A percentile compares a stretch with the other conserved stretches of the same genome.
Evolutionary conservation across 2,113 vertebrate species (phyloP).

Genomic region (Pandion haliaetus): DNA sequence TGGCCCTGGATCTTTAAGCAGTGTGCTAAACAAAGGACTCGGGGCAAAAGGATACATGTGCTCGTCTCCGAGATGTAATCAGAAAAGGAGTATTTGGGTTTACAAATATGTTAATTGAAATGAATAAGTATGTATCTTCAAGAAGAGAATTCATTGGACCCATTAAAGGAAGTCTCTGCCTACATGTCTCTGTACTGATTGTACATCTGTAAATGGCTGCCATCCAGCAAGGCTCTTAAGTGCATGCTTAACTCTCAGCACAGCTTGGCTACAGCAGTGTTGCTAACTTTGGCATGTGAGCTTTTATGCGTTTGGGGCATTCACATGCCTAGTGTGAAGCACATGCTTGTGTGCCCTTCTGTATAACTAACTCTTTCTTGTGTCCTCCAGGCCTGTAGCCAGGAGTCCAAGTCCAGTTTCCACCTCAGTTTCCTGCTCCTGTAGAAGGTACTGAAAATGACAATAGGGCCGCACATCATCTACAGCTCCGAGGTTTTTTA

Average conservation of each 20-base stretch:
- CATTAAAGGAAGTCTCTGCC: constrained; percentile 31
- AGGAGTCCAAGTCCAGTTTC: background rate
- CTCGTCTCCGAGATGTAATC: background rate
- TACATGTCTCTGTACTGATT: background rate
- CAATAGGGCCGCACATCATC: background rate
- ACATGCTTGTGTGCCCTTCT: background rate
- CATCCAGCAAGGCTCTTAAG: constrained; percentile 46
- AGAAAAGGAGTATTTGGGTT: background rate
- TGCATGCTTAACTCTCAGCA: constrained; percentile 30
- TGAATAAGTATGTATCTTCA: background rate
- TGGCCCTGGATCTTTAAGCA: background rate
- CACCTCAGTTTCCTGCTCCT: background rate
- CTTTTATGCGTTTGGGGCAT: background rate
- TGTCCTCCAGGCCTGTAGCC: background rate
- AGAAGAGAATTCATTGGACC: background rate
- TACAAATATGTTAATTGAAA: background rate
- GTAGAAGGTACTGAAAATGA: background rate
- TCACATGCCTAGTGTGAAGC: background rate
- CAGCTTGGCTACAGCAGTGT: background rate
- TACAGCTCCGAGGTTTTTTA: background rate
- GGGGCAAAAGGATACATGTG: background rate
- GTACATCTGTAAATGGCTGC: constrained; percentile 28
- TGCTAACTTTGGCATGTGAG: constrained; percentile 46
- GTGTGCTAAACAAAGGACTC: background rate
- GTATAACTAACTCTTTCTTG: background rate